Base-by-base conservation (phyloP, 2,888 invertebrate genomes). In the Pandemis heparana region DNA sequence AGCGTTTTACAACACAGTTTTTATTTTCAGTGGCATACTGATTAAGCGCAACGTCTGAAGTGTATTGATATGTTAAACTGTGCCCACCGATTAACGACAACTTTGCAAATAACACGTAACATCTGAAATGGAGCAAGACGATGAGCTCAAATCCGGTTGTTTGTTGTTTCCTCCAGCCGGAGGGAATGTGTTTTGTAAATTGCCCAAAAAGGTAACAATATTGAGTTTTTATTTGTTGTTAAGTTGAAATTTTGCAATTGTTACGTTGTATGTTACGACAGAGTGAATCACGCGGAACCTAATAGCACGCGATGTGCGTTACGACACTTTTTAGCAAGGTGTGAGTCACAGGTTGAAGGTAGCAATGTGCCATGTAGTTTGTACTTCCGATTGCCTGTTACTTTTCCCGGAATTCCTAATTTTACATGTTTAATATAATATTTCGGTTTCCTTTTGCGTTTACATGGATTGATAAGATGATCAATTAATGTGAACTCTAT, bases 101-200 rank as follows among this genome's bases (percentile, higher is more conserved):
- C 76, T 78, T 75, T 71, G n/a, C 59, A 72, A 53, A 67, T 61
- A 63, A 61, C 75, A 73, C 56, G 77, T 76, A 78, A 79, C 78
- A 71, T 68, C 12, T 70, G 88, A 82, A 79, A 97, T 97, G 97
- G 97, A 97, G 88, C 95, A 95, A 87, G 97, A 97, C 94, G 96
- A 96, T 89, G 96, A 96, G 87, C 95, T 97, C 83, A 95, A 96
- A 86, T 96, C 96, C 87, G 98, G 98, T 87, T 96, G 95, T 94
- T 95, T 98, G 84, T 95, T 97, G 87, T 95, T 97, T 90, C 97
- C 97, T 86, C 97, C 97, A 79, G 94, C 93, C 81, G 94, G 94
- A 85, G 94, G 94, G 77, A 93, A 92, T 81, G 95, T 97, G 82
- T 95, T 97, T 83, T 96, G 96, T 87, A 96, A 97, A 94, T 96